phyloP scores from a whole-genome alignment of 2,888 invertebrate genomes.

The Cheilosia grossa region DNA sequence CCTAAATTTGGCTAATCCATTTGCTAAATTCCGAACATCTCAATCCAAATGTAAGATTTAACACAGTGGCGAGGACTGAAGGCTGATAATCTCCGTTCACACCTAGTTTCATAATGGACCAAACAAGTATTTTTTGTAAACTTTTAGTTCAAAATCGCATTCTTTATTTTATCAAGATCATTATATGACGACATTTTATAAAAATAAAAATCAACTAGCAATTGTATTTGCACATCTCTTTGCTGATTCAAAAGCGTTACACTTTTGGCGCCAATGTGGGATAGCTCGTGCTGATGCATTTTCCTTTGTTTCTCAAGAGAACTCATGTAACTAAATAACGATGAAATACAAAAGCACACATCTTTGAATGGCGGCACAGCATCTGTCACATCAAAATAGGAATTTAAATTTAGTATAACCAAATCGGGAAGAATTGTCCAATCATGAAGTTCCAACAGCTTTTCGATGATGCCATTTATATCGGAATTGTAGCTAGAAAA shows the following conservation, averaged over 20 bases:
- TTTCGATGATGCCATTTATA: constrained; percentile 44
- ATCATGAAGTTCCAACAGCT: constrained; percentile 69
- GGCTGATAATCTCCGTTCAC: too few relatives aligned
- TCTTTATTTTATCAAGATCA: constrained; percentile 29
- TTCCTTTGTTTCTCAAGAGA: constrained; percentile 32
- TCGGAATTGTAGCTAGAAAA: constrained; percentile 63
- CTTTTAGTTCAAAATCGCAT: neutral
- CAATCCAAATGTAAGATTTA: too few relatives aligned
- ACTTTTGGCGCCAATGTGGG: constrained; percentile 15
- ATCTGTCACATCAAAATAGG: constrained; percentile 10
- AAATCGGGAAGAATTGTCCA: constrained; percentile 67
- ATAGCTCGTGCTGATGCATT: constrained; percentile 2
- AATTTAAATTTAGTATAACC: constrained; percentile 63
- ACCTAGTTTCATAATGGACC: too few relatives aligned
- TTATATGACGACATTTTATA: constrained; percentile 59
- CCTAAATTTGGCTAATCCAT: too few relatives aligned
- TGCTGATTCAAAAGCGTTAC: constrained; percentile 36
- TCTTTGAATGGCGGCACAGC: constrained; percentile 3
- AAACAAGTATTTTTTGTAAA: neutral
- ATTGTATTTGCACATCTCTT: constrained; percentile 30
- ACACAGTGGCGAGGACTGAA: too few relatives aligned
- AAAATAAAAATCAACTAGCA: constrained; percentile 72
- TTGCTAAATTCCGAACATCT: too few relatives aligned
- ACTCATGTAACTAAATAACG: constrained; percentile 67
- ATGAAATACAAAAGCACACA: constrained; percentile 62